Conservation (phyloP, 2,888 invertebrate species). For the Galerucella pusilla region DNA sequence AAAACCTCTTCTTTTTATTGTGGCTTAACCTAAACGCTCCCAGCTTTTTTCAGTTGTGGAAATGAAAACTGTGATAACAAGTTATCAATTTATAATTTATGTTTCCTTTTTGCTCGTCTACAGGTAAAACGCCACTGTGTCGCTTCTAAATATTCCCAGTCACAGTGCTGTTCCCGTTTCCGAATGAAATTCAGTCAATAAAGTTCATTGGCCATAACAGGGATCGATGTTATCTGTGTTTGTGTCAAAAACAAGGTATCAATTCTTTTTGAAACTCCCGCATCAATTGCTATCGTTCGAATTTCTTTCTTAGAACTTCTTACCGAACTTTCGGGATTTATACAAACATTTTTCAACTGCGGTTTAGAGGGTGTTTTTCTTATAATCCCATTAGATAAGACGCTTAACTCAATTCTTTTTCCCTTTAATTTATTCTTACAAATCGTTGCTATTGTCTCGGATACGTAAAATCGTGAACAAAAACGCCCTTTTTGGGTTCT, state of each 20-base stretch:
- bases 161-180: constrained; percentile 19
- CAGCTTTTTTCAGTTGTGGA: no score
- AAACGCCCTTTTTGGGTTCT: no score
- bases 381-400: neutral
- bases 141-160: constrained; percentile 11
- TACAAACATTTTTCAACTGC: constrained; percentile 1
- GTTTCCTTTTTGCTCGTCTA: neutral
- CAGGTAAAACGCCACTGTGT: constrained; percentile 12
- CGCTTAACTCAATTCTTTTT: no score
- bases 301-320: neutral
- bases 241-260: constrained; percentile 35
- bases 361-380: constrained; percentile 16
- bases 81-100: no score
- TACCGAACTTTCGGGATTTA: constrained; percentile 7
- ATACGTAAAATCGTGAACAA: no score
- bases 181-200: constrained; percentile 38
- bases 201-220: constrained; percentile 46
- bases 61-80: no score
- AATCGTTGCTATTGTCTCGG: no score
- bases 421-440: no score
- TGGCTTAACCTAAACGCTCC: no score
- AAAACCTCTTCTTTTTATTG: no score
- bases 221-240: constrained; percentile 30
- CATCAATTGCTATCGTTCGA: no score
- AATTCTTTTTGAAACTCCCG: no score